Base-by-base conservation (phyloP, 2,888 invertebrate genomes). In the Synanthedon myopaeformis region DNA sequence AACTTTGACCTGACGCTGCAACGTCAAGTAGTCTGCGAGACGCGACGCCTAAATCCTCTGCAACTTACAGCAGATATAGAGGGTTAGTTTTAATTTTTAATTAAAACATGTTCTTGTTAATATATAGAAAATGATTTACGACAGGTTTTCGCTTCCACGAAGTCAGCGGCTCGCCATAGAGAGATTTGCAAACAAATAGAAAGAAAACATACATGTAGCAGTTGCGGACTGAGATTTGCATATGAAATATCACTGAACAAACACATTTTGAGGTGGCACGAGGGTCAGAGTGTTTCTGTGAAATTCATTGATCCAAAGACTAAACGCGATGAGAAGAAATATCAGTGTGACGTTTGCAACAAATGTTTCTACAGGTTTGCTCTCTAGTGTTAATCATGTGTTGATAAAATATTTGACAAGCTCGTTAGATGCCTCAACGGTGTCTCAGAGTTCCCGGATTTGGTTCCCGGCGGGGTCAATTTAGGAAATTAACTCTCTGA, bases 341-440 rank as follows among this genome's bases (percentile, higher is more conserved):
- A 84, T 59, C 85, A 89, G 51, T 93, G 92, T 68, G 87, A 89
- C 41, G 89, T 89, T 4, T 93, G 93, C 64, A 89, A 89, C 41
- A 91, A 91, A 70, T 85, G 88, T 5, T 93, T 92, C 66, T 86
- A 84, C 61, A 81, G 90, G 76, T 86, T 8, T 35, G 10, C 35
- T 35, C 35, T 35, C 6, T 28, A 4, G 23, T 23, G n/a, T n/a
- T n/a, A n/a, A n/a, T n/a, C n/a, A n/a, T n/a, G n/a, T n/a, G n/a
- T n/a, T n/a, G n/a, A n/a, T n/a, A n/a, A n/a, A n/a, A n/a, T n/a
- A n/a, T n/a, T n/a, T n/a, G n/a, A n/a, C n/a, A n/a, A n/a, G n/a
- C n/a, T n/a, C n/a, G n/a, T n/a, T n/a, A n/a, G n/a, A n/a, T n/a
- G 4, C 4, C 23, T 23, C 4, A 23, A 23, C 5, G 23, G 23